Percentiles rank a stretch among this genome's conserved stretches.
phyloP scores from a whole-genome alignment of 2,113 vertebrate species.

The Charina bottae region DNA sequence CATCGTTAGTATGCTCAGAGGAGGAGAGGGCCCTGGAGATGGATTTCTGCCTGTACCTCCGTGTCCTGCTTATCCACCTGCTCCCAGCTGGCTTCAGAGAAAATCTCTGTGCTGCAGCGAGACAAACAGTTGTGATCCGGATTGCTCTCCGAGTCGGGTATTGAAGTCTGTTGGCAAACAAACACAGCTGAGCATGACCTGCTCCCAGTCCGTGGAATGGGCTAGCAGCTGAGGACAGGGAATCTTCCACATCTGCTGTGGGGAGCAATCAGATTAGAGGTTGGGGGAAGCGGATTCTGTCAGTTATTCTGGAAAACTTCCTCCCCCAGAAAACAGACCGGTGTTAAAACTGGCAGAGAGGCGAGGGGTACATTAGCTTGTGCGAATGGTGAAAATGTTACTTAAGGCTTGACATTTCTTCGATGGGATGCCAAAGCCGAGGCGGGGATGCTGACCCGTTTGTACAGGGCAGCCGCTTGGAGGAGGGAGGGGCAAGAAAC shows the following conservation, averaged over 20 bases:
- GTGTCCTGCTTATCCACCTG: constrained; percentile 98
- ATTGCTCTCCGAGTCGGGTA: constrained; percentile 93
- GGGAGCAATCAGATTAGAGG: background rate
- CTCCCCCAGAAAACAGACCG: background rate
- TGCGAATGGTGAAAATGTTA: no score
- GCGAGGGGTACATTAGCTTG: no score
- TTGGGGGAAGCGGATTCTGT: background rate
- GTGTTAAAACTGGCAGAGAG: background rate
- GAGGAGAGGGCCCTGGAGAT: constrained; percentile 57
- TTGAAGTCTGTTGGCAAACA: constrained; percentile 90
- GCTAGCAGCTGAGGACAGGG: background rate
- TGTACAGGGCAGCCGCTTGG: no score
- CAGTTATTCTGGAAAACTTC: background rate
- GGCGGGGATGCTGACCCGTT: no score
- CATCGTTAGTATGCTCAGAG: background rate
- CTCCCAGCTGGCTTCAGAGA: constrained; percentile 99
- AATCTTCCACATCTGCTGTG: background rate
- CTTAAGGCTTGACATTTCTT: no score
- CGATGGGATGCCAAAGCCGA: no score
- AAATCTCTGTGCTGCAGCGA: constrained; percentile 96
- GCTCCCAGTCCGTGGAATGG: constrained; percentile 26
- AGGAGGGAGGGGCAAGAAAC: no score
- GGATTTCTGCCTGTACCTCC: constrained; percentile 85
- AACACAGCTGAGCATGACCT: constrained; percentile 78
- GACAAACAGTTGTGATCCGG: constrained; percentile 96